A percentile compares a stretch with the other conserved stretches of the same genome.
These are phyloP conservation scores for Pogonocichla stellata DNA, from an alignment of 2,113 vertebrate species.

Conservation along the genomic window DNA sequence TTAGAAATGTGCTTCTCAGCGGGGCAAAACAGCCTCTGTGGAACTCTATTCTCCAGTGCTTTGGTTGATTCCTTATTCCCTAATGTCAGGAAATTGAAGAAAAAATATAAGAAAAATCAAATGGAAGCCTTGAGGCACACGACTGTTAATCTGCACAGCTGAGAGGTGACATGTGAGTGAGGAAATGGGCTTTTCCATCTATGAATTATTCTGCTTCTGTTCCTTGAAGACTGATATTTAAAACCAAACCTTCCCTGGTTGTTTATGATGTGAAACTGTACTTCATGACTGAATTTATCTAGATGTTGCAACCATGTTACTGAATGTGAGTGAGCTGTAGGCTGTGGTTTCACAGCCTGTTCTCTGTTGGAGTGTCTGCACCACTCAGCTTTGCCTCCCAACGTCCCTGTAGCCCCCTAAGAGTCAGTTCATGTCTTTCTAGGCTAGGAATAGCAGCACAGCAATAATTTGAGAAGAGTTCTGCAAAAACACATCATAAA, in stretches of 20 bases:
- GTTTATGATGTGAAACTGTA: neutral
- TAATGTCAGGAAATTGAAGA: neutral
- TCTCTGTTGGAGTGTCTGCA: neutral
- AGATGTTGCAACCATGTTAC: neutral
- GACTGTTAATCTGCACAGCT: neutral
- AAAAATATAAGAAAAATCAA: neutral
- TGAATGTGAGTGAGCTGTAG: neutral
- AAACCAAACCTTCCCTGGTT: neutral
- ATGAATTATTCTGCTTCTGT: neutral
- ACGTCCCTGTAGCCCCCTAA: neutral
- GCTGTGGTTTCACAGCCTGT: neutral
- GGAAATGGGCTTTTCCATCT: neutral
- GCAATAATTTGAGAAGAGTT: neutral
- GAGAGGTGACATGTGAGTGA: neutral
- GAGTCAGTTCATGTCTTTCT: neutral
- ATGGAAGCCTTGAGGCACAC: neutral
- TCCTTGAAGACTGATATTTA: neutral
- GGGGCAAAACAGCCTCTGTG: neutral
- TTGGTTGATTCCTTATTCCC: neutral
- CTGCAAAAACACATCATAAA: neutral
- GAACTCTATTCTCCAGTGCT: neutral
- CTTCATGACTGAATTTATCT: neutral
- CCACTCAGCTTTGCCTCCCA: neutral
- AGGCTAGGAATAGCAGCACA: neutral
- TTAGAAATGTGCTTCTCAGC: neutral